A percentile compares a stretch with the other conserved stretches of the same genome.
These are phyloP conservation scores for Octodonta nipae DNA, from an alignment of 2,888 invertebrate species.

Conservation along the genomic window DNA sequence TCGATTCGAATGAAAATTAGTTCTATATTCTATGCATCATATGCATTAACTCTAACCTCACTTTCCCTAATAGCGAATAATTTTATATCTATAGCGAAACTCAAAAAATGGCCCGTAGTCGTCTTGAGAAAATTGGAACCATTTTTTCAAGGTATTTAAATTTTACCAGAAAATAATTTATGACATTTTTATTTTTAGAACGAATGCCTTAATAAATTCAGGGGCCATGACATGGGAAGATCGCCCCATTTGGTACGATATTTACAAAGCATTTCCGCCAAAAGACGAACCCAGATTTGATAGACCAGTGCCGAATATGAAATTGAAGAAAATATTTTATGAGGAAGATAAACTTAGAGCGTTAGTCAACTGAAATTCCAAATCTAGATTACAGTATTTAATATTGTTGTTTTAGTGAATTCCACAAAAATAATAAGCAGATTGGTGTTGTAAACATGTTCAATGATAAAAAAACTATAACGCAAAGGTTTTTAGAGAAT, in stretches of 20 bases:
- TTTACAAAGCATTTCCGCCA: constrained; percentile 86
- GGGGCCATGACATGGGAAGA: constrained; percentile 71
- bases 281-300: constrained; percentile 66
- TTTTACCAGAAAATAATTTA: neutral
- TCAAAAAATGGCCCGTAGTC: constrained; percentile 29
- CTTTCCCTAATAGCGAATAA: too few species aligned
- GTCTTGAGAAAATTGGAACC: constrained; percentile 60
- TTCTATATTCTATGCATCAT: too few species aligned
- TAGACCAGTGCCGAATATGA: constrained; percentile 46
- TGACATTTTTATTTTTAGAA: constrained; percentile 41
- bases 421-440: constrained; percentile 47
- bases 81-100: too few species aligned
- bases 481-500: constrained; percentile 47
- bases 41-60: too few species aligned
- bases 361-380: constrained; percentile 42
- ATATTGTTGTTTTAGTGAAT: constrained; percentile 42
- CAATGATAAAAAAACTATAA: constrained; percentile 40
- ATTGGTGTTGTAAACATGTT: constrained; percentile 43
- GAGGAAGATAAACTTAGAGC: constrained; percentile 71
- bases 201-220: constrained; percentile 62
- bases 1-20: too few species aligned
- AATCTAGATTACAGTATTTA: neutral
- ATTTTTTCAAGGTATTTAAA: constrained; percentile 40
- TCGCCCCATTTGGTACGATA: constrained; percentile 83
- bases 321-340: constrained; percentile 62